These are phyloP conservation scores for Mormyrus hasselquistii DNA, from an alignment of 2,797 vertebrate species.

Conservation along the genomic window DNA sequence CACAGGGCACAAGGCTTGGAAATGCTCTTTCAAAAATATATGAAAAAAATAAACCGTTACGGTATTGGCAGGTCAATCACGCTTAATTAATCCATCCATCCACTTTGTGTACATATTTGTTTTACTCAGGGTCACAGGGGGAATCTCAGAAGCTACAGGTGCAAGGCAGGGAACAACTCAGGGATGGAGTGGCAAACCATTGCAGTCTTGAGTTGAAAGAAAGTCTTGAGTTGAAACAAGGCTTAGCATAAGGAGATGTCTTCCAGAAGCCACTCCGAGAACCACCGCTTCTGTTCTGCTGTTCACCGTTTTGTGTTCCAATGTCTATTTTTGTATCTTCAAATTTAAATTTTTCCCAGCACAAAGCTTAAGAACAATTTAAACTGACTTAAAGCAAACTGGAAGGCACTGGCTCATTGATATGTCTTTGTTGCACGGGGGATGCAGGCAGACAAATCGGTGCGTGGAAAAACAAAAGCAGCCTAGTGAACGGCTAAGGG, in stretches of 20 bases:
- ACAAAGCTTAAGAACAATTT: neutral
- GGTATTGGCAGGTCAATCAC: neutral
- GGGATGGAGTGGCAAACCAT: neutral
- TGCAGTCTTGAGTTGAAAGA: neutral
- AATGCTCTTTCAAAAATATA: neutral
- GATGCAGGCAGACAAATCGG: neutral
- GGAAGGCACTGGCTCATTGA: neutral
- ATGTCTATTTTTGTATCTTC: neutral
- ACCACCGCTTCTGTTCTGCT: neutral
- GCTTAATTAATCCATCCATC: neutral
- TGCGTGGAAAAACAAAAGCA: neutral
- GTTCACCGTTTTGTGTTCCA: neutral
- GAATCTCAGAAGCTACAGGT: neutral
- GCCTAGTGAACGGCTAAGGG: neutral
- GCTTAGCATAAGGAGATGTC: neutral
- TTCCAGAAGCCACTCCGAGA: neutral
- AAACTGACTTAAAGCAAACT: neutral
- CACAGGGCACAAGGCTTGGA: neutral
- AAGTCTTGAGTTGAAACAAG: neutral
- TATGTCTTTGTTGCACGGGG: neutral
- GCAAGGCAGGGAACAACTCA: neutral
- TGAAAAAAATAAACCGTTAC: neutral
- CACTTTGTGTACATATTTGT: neutral
- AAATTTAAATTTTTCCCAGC: neutral
- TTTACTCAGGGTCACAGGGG: neutral